A percentile compares a stretch with the other conserved stretches of the same genome.
Evolutionary conservation across 2,797 vertebrate genomes (phyloP).

Genomic region (Syngnathus rostellatus): DNA sequence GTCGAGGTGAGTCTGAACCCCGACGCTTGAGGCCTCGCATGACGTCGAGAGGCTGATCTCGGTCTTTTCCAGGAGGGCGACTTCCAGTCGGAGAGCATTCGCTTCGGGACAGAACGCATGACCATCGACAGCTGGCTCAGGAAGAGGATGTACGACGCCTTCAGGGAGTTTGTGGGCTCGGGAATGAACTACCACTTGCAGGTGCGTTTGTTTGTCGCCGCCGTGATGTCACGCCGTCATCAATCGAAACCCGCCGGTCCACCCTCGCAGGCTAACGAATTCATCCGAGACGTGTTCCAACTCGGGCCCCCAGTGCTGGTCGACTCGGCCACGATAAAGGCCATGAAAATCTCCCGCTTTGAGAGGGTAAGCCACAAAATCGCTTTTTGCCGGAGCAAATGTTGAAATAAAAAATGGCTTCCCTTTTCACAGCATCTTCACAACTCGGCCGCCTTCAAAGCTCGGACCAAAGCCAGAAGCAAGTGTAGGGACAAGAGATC

Average conservation of each 20-base stretch:
- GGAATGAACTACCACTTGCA: constrained; percentile 96
- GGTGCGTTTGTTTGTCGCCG: constrained; percentile 55
- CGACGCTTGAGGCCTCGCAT: background rate
- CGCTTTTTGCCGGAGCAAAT: too few relatives aligned
- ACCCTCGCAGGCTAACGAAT: constrained; percentile 81
- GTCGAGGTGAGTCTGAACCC: constrained; percentile 76
- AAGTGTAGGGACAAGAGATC: constrained; percentile 95
- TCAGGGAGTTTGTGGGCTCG: constrained; percentile 89
- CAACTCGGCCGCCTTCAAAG: constrained; percentile 97
- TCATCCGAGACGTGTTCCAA: constrained; percentile 94
- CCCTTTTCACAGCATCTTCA: constrained; percentile 79
- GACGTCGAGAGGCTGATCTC: too few relatives aligned
- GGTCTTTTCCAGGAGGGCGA: constrained; percentile 75
- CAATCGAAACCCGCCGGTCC: background rate
- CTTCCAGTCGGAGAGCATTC: constrained; percentile 87
- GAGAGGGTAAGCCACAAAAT: constrained; percentile 76
- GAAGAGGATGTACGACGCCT: constrained; percentile 88
- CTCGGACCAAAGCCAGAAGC: constrained; percentile 94
- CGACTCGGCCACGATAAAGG: constrained; percentile 84
- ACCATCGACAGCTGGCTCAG: constrained; percentile 93
- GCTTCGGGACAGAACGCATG: constrained; percentile 94
- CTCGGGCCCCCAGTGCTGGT: constrained; percentile 89
- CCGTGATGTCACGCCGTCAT: background rate
- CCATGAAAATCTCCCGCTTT: constrained; percentile 92
- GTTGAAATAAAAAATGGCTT: too few relatives aligned